Percentiles rank a stretch among this genome's conserved stretches.
Conservation (phyloP, 23 tunicate species). For the Oikopleura albicans region DNA sequence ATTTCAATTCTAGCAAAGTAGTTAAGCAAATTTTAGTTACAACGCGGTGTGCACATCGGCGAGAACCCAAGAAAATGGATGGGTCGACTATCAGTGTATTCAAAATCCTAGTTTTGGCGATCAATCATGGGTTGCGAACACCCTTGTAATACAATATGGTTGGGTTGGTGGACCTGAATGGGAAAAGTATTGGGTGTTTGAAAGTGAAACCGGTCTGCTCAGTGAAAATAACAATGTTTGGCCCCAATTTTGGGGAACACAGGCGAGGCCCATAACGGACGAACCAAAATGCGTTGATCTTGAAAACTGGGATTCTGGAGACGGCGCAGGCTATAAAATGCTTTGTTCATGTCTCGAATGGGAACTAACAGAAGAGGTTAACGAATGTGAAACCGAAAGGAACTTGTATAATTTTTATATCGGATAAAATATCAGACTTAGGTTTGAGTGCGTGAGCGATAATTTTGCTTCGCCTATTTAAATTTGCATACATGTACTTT, state of each 20-base stretch:
- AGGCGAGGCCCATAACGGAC: too few species aligned
- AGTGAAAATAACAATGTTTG: background rate
- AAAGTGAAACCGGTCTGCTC: background rate
- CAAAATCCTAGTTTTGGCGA: background rate
- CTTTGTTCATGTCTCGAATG: background rate
- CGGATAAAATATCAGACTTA: too few species aligned
- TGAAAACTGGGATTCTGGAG: background rate
- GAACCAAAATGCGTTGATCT: background rate
- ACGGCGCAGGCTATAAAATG: background rate
- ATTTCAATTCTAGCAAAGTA: too few species aligned
- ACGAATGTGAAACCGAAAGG: too few species aligned
- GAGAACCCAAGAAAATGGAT: background rate
- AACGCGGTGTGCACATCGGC: background rate
- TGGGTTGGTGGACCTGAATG: background rate
- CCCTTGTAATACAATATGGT: background rate
- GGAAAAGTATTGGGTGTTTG: background rate
- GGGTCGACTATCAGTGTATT: background rate
- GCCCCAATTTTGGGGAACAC: background rate
- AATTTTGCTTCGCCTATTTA: too few species aligned
- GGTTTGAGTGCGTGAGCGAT: background rate
- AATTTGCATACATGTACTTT: too few species aligned
- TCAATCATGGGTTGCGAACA: background rate
- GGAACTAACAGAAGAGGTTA: background rate
- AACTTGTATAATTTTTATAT: too few species aligned
- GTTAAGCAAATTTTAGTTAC: background rate